phyloP scores from a whole-genome alignment of 2,797 vertebrate species.

The Distichodus sexfasciatus region DNA sequence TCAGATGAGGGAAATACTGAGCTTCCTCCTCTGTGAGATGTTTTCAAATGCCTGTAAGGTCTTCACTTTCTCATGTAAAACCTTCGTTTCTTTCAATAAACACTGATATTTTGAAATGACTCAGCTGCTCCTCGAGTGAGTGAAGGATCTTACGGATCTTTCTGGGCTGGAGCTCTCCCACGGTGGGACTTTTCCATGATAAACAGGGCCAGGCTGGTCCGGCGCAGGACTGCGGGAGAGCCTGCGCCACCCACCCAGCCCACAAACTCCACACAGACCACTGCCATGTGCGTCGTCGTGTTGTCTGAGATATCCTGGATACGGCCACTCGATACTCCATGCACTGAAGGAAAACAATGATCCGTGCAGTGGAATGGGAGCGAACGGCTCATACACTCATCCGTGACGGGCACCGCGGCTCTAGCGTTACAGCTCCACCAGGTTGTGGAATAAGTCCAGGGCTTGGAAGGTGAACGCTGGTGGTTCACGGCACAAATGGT shows the following conservation, averaged over 20 bases:
- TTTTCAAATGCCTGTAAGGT: slow-evolving; percentile 47
- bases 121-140: slow-evolving; percentile 61
- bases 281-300: slow-evolving; percentile 48
- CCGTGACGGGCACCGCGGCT: slow-evolving; percentile 33
- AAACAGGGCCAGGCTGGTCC: slow-evolving; percentile 46
- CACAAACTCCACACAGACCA: slow-evolving; percentile 53
- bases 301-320: slow-evolving; percentile 56
- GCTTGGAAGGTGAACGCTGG: slow-evolving; percentile 23
- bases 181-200: slow-evolving; percentile 56
- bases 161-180: slow-evolving; percentile 52
- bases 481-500: slow-evolving; percentile 4
- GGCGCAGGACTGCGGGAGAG: slow-evolving; percentile 45
- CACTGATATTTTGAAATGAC: slow-evolving; percentile 58
- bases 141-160: slow-evolving; percentile 54
- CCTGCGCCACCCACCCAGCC: slow-evolving; percentile 44
- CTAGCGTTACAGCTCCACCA: slow-evolving; percentile 44
- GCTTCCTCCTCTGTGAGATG: slow-evolving; percentile 43
- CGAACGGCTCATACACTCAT: slow-evolving; percentile 59
- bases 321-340: slow-evolving; percentile 47
- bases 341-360: slow-evolving; percentile 51
- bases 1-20: slow-evolving; percentile 54
- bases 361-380: slow-evolving; percentile 62
- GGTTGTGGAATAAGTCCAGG: background rate
- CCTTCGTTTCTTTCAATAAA: slow-evolving; percentile 55
- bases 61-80: slow-evolving; percentile 45